Base-by-base conservation (phyloP, 2,113 vertebrate genomes). In the Rattus rattus region DNA sequence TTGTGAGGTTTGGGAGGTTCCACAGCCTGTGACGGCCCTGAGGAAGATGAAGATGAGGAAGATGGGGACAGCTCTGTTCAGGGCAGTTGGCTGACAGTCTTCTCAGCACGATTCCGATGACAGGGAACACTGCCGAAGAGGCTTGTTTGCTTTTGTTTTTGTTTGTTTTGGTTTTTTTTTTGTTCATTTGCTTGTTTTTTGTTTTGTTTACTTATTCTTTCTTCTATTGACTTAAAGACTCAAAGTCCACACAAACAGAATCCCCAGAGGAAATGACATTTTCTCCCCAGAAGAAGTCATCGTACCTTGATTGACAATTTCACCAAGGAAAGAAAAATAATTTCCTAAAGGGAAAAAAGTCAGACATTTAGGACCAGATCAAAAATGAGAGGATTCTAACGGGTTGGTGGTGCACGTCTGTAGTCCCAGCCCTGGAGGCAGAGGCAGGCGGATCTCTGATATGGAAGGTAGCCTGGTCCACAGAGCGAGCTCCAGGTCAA, bases 281-380 rank as follows among this genome's bases (percentile, higher is more conserved):
- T 83, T 14, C 47, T 39, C 59, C 67, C 52, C 39, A 61, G 36
- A 17, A 65, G 47, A 95, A 8, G 54, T 28, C 33, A 39, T 9
- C 84, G 12, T 54, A 19, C 7, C 14, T 77, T 90, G 70, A 92
- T 0, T 67, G 70, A 92, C 33, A 95, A 22, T 69, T 4, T 85
- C 26, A 80, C 14, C 20, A 69, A 63, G 20, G 56, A 70, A 86
- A 12, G 22, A 59, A 8, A 88, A 0, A 3, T 63, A 47, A 88
- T 86, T 84, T 54, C 81, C 52, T 9, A 77, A 95, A 43, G 26
- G 43, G 75, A 93, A 76, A 95, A 80, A 93, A 73, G 63, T 14
- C 43, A 83, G 20, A 69, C 70, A 16, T 26, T 20, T 54, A 1
- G 47, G 47, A 89, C 19, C 22, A 72, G 49, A 96, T 80, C 11